Conservation (phyloP, 1,140 invertebrate genomes). For the Notospermus geniculatus region DNA sequence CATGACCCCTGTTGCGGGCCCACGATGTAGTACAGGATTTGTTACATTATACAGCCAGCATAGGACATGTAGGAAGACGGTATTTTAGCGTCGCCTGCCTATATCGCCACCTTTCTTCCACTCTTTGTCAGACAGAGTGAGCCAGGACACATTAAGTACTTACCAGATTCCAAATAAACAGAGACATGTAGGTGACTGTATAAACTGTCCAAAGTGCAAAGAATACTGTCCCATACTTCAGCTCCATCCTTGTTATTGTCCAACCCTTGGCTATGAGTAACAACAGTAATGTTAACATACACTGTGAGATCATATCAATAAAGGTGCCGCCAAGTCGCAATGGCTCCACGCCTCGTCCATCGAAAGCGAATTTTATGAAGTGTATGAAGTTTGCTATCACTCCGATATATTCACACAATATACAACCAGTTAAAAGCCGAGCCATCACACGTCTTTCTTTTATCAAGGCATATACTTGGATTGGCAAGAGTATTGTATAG, state of each 20-base stretch:
- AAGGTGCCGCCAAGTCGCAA: slow-evolving; percentile 84
- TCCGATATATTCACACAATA: slow-evolving; percentile 80
- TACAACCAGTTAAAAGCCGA: slow-evolving; percentile 83
- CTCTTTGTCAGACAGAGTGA: background rate
- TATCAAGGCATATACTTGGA: slow-evolving; percentile 85
- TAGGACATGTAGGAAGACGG: too few species aligned
- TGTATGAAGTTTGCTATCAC: slow-evolving; percentile 85
- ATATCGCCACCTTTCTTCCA: background rate
- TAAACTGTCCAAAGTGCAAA: slow-evolving; percentile 91
- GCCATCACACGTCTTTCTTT: slow-evolving; percentile 87
- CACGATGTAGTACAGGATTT: too few species aligned
- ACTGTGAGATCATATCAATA: slow-evolving; percentile 86
- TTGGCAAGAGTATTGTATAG: slow-evolving; percentile 76
- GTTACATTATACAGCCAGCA: too few species aligned
- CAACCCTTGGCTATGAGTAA: slow-evolving; percentile 93
- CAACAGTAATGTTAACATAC: slow-evolving; percentile 90
- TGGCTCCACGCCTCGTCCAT: slow-evolving; percentile 80
- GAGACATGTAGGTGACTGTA: slow-evolving; percentile 82
- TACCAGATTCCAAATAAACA: slow-evolving; percentile 96
- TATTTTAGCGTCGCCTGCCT: too few species aligned
- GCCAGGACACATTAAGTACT: slow-evolving; percentile 40
- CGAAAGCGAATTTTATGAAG: slow-evolving; percentile 81
- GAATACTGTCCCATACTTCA: slow-evolving; percentile 80
- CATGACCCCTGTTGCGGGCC: too few species aligned
- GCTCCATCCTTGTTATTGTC: slow-evolving; percentile 87